phyloP scores from a whole-genome alignment of 2,888 invertebrate genomes.

The Xanthia icteritia region DNA sequence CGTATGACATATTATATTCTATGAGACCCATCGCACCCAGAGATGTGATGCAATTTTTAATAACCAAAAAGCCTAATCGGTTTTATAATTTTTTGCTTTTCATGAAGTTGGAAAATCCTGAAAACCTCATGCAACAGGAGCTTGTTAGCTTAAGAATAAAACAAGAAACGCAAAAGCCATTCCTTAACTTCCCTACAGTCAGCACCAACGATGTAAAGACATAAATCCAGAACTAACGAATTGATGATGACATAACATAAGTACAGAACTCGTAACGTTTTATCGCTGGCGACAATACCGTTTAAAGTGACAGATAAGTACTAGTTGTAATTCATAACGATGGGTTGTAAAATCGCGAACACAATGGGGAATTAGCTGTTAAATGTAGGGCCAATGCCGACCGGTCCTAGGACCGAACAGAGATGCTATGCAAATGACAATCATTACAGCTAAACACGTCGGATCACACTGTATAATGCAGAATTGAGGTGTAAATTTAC shows the following conservation, averaged over 20 bases:
- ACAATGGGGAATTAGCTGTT: slow-evolving; percentile 78
- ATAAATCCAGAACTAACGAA: slow-evolving; percentile 56
- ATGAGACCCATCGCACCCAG: background rate
- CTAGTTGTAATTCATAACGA: slow-evolving; percentile 79
- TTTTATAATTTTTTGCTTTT: background rate
- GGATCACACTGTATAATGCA: slow-evolving; percentile 52
- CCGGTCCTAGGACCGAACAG: slow-evolving; percentile 48
- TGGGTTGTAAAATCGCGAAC: slow-evolving; percentile 73
- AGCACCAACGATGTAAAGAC: slow-evolving; percentile 6
- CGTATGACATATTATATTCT: background rate
- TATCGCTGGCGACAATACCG: slow-evolving; percentile 68
- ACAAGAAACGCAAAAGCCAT: background rate
- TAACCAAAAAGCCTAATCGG: background rate
- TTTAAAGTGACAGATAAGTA: slow-evolving; percentile 75
- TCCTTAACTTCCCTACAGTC: background rate
- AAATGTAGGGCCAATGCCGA: slow-evolving; percentile 74
- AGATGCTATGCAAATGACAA: slow-evolving; percentile 66
- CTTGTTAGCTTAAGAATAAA: background rate
- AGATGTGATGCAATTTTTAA: background rate
- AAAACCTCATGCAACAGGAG: background rate
- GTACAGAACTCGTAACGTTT: slow-evolving; percentile 68
- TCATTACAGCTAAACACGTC: slow-evolving; percentile 52
- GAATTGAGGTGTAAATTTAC: slow-evolving; percentile 64
- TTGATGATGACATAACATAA: slow-evolving; percentile 61
- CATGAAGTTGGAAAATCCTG: background rate